Percentiles rank a stretch among this genome's conserved stretches.
Conservation (phyloP, 2,797 vertebrate species). For the Melanotaenia pygmaea region DNA sequence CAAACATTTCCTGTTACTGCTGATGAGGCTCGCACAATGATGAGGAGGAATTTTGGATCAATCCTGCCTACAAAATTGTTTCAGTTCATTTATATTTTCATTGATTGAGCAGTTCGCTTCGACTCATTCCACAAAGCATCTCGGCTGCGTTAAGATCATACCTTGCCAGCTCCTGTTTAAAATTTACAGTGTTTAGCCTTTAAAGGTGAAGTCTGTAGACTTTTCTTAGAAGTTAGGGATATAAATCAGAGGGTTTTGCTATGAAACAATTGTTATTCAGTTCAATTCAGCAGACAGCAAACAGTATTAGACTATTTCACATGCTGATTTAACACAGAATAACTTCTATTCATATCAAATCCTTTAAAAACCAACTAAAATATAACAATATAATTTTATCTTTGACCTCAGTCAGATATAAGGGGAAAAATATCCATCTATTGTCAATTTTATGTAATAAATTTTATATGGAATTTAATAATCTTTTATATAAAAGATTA, state of each 20-base stretch:
- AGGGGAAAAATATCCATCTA: neutral
- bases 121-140: neutral
- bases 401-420: neutral
- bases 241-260: neutral
- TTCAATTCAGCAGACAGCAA: no score
- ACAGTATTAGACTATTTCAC: no score
- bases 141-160: neutral
- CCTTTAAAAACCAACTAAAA: neutral
- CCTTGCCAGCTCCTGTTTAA: neutral
- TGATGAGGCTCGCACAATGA: slow-evolving; percentile 17
- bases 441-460: neutral
- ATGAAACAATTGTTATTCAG: no score
- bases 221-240: neutral
- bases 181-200: neutral
- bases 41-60: slow-evolving; percentile 17
- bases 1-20: slow-evolving; percentile 23
- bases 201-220: neutral
- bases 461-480: neutral
- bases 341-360: neutral
- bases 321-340: neutral
- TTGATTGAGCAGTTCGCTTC: neutral
- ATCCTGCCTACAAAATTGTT: neutral
- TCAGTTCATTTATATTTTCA: slow-evolving; percentile 10
- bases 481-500: neutral
- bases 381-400: neutral